phyloP scores from a whole-genome alignment of 2,113 vertebrate species.

The Meriones unguiculatus region DNA sequence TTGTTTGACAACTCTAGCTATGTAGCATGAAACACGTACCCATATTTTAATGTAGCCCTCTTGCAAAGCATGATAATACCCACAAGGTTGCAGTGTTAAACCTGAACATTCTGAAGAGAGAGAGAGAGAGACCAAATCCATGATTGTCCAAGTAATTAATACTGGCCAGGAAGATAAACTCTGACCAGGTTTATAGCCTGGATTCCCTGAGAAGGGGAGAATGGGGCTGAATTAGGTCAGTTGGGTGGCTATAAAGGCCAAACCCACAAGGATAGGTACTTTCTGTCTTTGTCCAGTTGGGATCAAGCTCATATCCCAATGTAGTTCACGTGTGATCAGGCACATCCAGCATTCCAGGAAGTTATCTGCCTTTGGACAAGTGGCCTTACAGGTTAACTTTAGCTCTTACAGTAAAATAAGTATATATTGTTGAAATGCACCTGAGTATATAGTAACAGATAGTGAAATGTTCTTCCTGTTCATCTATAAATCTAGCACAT shows the following conservation, averaged over 20 bases:
- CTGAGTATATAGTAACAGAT: not conserved
- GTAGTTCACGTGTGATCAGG: not conserved
- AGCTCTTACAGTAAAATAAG: slow-evolving; percentile 18
- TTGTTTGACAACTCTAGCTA: not conserved
- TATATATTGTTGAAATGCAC: not conserved
- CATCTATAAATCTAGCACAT: not conserved
- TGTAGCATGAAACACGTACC: not conserved
- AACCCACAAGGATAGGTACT: not conserved
- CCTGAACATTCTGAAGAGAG: no score
- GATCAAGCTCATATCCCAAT: not conserved
- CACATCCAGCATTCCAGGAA: not conserved
- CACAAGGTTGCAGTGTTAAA: no score
- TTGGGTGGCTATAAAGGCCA: not conserved
- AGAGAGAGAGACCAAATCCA: not conserved
- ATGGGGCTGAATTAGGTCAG: not conserved
- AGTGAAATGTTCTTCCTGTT: not conserved
- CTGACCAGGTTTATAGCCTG: not conserved
- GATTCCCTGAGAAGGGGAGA: not conserved
- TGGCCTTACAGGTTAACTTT: not conserved
- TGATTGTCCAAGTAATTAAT: not conserved
- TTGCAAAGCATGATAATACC: not conserved
- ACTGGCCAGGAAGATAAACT: not conserved
- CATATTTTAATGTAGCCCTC: slow-evolving; percentile 30
- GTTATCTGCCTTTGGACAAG: not conserved
- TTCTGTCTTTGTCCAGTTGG: not conserved